Base-by-base conservation (phyloP, 2,113 vertebrate genomes). In the Zosterops japonicus region DNA sequence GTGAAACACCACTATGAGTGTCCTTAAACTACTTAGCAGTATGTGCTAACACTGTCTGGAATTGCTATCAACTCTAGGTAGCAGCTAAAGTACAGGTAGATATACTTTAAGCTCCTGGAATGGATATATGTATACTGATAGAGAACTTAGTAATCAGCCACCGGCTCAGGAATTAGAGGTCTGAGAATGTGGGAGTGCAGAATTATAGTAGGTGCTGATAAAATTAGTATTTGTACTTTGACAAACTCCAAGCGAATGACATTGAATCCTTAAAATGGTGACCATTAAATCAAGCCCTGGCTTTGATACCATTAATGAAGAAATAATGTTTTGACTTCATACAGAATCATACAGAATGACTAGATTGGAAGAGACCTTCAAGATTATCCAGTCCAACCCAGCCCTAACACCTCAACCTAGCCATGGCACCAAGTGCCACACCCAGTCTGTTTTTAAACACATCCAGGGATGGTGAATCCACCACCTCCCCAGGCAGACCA, bases 281-380 rank as follows among this genome's bases (percentile, higher is more conserved):
- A 74, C 96, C 93, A 17, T 94, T 94, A 77, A 95, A 92, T 80
- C 52, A 89, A 74, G n/a, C 67, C 12, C 24, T 49, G 55, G 36
- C 67, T 95, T 91, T 84, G 82, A 85, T 85, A 70, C 70, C 50
- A 76, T 89, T 88, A 96, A 81, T 83, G 65, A 95, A 89, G 77
- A 92, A 95, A 90, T 68, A 74, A 89, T 81, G 75, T 85, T 89
- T 93, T 92, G 86, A 74, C 44, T 5, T 82, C 27, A 41, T 18
- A 41, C 27, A 41, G 65, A 49, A 28, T 49, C n/a, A 49, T 17
- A 14, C 39, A 63, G 46, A 49, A 28, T 49, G 12, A 36, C 25
- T 3, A 29, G 13, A 19, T 22, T 69, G n/a, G 67, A 50, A 39
- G 25, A 50, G 46, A 21, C n/a, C 25, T 69, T 36, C n/a, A 36